Percentiles rank a stretch among this genome's conserved stretches.
Conservation (phyloP, 1,140 invertebrate genomes). For the Heliconius hermathena region DNA sequence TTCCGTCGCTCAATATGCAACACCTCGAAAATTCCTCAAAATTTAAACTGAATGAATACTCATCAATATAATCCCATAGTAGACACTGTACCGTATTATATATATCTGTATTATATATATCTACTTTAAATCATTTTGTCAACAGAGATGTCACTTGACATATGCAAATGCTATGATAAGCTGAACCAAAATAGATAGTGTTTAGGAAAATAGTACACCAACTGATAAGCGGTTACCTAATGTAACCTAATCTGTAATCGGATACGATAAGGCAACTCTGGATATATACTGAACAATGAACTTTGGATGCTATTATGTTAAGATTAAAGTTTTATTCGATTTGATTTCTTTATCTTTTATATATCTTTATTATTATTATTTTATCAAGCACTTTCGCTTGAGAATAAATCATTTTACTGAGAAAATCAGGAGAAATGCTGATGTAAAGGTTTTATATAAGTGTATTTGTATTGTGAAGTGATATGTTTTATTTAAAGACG, state of each 20-base stretch:
- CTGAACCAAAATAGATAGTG: conserved; percentile 29
- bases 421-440: background rate
- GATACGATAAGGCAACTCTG: conserved; percentile 25
- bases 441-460: background rate
- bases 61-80: background rate
- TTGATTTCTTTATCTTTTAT: background rate
- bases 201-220: conserved; percentile 35
- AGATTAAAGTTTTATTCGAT: conserved; percentile 14
- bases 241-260: conserved; percentile 44
- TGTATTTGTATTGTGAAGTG: background rate
- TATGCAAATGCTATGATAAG: conserved; percentile 35
- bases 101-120: background rate
- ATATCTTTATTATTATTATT: background rate
- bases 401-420: background rate
- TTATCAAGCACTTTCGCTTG: background rate
- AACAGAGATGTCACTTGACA: conserved; percentile 12
- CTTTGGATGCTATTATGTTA: conserved; percentile 7
- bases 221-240: conserved; percentile 46
- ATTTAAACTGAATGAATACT: background rate
- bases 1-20: no score
- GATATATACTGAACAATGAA: conserved; percentile 4
- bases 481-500: background rate
- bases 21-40: no score
- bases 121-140: conserved; percentile 4
- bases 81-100: background rate